phyloP scores from a whole-genome alignment of 2,888 invertebrate genomes.

The Andrena chrysosceles region DNA sequence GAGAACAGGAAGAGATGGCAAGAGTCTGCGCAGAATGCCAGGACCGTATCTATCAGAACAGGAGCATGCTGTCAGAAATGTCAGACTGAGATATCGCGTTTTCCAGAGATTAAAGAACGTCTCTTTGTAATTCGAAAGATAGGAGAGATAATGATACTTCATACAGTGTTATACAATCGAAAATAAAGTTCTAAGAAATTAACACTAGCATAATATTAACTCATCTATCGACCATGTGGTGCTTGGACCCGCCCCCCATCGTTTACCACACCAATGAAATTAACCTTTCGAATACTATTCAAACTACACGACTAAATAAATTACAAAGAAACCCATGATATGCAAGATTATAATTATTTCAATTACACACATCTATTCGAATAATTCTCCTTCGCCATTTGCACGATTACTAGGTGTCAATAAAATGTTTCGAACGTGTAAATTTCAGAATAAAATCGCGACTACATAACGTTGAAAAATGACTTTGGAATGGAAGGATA shows the following conservation, averaged over 20 bases:
- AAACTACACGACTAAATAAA: not conserved
- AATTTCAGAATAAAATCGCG: not conserved
- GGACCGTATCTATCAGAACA: slow-evolving; percentile 50
- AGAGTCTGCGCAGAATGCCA: slow-evolving; percentile 66
- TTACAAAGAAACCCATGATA: not conserved
- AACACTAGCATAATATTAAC: not conserved
- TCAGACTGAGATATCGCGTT: not conserved
- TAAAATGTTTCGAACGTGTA: not conserved
- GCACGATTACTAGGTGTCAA: not conserved
- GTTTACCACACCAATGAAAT: not conserved
- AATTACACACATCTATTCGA: not conserved
- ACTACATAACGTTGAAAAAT: not conserved
- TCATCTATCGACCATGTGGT: not conserved
- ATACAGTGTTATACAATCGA: no score
- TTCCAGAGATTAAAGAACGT: not conserved
- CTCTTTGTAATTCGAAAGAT: not conserved
- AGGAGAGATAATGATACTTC: no score
- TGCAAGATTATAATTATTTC: not conserved
- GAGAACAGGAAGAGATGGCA: slow-evolving; percentile 54
- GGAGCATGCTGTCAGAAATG: slow-evolving; percentile 21
- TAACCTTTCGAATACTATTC: not conserved
- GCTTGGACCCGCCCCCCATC: no score
- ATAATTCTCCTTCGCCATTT: not conserved
- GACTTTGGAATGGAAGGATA: not conserved
- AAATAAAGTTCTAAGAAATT: not conserved